Base-by-base conservation (phyloP, 2,113 vertebrate species). In the Gopherus evgoodei region DNA sequence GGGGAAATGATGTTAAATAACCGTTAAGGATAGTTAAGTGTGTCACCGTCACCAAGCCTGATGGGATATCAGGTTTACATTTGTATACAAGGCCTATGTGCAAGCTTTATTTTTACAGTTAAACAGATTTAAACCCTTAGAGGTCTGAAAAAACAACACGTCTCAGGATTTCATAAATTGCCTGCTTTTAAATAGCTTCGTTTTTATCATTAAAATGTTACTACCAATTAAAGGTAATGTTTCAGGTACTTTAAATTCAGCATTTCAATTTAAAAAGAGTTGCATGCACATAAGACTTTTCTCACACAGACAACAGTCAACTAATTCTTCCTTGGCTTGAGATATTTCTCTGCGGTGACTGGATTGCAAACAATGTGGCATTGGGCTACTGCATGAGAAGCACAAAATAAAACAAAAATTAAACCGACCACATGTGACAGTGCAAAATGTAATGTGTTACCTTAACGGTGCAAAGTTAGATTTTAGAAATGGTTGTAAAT, bases 1-100 rank as follows among this genome's bases (percentile, higher is more conserved):
- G 65, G 35, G 65, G 4, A 38, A n/a, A 72, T 72, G 19, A 22
- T 11, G 27, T 86, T 0, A 79, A 84, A 0, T 27, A 91, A 95
- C 83, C 54, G 27, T 75, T 88, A 84, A 87, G 95, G 87, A 83
- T 78, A 90, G 35, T 35, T 93, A 95, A 93, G 88, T 95, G 94
- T 85, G 49, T 86, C 90, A 95, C 93, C 91, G 88, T 81, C 75
- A 75, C 47, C 84, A 83, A 90, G 83, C 89, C 44, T 94, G 89
- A 72, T 57, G 93, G 93, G 83, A 31, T 86, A 86, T 90, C 75
- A 87, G 94, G 95, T 87, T 72, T 53, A 90, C 88, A 78, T 24
- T 81, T 83, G 56, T 87, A 85, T 44, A 83, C 13, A 56, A 50
- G 93, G 87, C 47, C n/a, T 72, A 19, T 11, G 21, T 38, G 19